Percentiles rank a stretch among this genome's conserved stretches.
Conservation (phyloP, 2,797 vertebrate species). For the Siniperca obscura region DNA sequence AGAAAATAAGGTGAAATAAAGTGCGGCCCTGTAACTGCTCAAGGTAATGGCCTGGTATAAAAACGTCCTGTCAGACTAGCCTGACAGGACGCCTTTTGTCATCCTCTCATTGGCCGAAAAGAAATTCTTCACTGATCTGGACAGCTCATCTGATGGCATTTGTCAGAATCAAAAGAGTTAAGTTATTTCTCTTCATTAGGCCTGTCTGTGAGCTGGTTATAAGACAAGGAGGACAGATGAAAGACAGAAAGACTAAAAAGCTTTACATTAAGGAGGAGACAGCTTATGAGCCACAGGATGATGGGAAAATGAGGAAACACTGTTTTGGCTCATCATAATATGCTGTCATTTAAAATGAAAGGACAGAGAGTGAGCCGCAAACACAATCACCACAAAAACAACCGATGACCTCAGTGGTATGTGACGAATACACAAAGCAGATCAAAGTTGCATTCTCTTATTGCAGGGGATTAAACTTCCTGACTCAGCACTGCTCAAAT, state of each 20-base stretch:
- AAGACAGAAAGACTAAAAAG: constrained; percentile 17
- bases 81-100: constrained; percentile 4
- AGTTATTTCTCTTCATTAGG: constrained; percentile 24
- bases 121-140: constrained; percentile 21
- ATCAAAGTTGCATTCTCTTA: constrained; percentile 40
- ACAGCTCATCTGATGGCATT: constrained; percentile 27
- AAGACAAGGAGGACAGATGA: constrained; percentile 18
- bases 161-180: constrained; percentile 25
- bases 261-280: constrained; percentile 6
- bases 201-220: constrained; percentile 13
- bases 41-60: constrained; percentile 38
- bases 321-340: constrained; percentile 30
- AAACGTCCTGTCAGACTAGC: constrained; percentile 21
- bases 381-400: constrained; percentile 37
- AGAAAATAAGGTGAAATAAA: constrained; percentile 15
- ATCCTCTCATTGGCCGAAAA: constrained; percentile 14
- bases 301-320: constrained; percentile 29
- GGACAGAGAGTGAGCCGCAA: constrained; percentile 33
- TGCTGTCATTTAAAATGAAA: constrained; percentile 40
- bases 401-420: constrained; percentile 18
- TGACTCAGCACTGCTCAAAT: constrained; percentile 31
- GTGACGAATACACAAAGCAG: constrained; percentile 17
- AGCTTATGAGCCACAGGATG: constrained; percentile 14
- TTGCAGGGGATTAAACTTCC: constrained; percentile 23
- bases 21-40: constrained; percentile 33